A percentile compares a stretch with the other conserved stretches of the same genome.
Conservation (phyloP, 1,140 invertebrate species). For the Diploscapter pachys region DNA sequence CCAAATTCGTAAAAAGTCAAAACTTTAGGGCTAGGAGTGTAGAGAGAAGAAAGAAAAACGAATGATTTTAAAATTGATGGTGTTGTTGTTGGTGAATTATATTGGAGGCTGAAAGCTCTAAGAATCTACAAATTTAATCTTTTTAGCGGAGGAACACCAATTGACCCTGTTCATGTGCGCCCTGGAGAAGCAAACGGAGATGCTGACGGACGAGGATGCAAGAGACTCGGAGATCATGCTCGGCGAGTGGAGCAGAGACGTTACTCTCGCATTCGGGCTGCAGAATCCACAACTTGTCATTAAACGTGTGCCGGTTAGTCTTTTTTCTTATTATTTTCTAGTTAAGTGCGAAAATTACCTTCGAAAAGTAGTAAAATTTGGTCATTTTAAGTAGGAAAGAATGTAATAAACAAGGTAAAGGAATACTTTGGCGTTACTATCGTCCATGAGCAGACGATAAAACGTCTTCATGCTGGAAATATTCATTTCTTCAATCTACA, state of each 20-base stretch:
- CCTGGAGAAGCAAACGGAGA: constrained; percentile 27
- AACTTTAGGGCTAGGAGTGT: no score
- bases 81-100: no score
- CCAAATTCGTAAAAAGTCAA: not conserved
- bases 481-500: constrained; percentile 1
- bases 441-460: not conserved
- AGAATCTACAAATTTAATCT: constrained; percentile 1
- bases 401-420: constrained; percentile 2
- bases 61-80: no score
- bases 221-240: constrained; percentile 26
- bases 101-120: not conserved
- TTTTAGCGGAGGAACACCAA: constrained; percentile 18
- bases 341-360: not conserved
- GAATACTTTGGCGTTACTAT: no score
- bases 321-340: not conserved
- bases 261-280: constrained; percentile 34
- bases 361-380: constrained; percentile 5
- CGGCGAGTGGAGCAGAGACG: constrained; percentile 30
- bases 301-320: constrained; percentile 31
- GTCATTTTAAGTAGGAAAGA: not conserved
- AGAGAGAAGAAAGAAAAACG: no score
- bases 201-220: constrained; percentile 31
- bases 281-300: constrained; percentile 38
- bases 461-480: not conserved
- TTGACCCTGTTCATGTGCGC: constrained; percentile 23